Evolutionary conservation across 37 sponge, comb jelly and placozoan genomes (phyloP), one percentile per base, ranked within the genome.

Genomic region (Haliclona indistincta): DNA sequence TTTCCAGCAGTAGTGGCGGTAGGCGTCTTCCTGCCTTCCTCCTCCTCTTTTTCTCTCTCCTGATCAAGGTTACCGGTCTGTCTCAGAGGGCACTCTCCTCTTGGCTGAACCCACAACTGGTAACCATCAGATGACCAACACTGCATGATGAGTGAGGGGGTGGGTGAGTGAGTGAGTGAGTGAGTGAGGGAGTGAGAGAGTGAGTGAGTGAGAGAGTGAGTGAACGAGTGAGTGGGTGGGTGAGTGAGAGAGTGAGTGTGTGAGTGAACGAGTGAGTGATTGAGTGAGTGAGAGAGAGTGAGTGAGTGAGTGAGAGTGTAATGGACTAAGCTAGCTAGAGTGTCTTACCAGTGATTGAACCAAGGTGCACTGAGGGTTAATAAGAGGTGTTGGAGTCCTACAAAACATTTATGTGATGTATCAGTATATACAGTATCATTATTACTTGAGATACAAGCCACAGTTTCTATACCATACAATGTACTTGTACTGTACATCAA

Each of bases 41-140:
- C 34, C 67, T 78, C 30, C 43, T 34, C 23, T 38, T 63, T 58
- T 58, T 41, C 38, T 11, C 22, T 4, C 5, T 8, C 22, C 3
- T 5, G 6, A 30, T 42, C 33, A 4, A 26, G 17, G 26, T 42
- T 6, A 6, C 70, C 45, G 6, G 6, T n/a, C 39, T 34, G 67
- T 17, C 15, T 15, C 10, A 66, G 17, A 11, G 25, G 70, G 3
- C 41, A 29, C 70, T 43, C 70, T 6, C 45, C 49, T n/a, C 70
- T 30, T 3, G 89, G 84, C 26, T 81, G 71, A 76, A 85, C 79
- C 92, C 92, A 91, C 6, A 91, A 62, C 36, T 74, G 80, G 37
- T 91, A 91, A 22, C 76, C 65, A 49, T 86, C 92, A 1, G 38
- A 41, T 13, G 87, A 86, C 92, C 92, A 91, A 45, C 80, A 78